Percentiles rank a stretch among this genome's conserved stretches.
phyloP scores from a whole-genome alignment of 2,113 vertebrate genomes.

The Patagioenas fasciata region DNA sequence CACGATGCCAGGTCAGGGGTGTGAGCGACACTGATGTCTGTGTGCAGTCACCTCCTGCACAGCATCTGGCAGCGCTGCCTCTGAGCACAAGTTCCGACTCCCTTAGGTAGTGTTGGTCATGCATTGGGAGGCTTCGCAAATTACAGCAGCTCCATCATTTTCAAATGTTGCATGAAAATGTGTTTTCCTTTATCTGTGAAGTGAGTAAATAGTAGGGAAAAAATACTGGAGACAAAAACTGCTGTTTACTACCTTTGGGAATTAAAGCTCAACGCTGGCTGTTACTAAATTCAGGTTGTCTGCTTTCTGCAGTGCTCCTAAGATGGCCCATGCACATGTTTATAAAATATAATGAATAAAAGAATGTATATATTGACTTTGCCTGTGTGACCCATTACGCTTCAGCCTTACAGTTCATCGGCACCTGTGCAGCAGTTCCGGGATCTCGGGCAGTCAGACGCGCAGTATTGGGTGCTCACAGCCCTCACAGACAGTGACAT shows the following conservation, averaged over 20 bases:
- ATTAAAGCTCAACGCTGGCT: not conserved
- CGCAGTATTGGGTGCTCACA: not conserved
- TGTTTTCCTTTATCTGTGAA: not conserved
- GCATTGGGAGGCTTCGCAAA: not conserved
- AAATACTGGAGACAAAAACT: not conserved
- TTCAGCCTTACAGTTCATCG: not conserved
- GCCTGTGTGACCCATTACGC: accelerated
- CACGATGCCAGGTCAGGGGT: not conserved
- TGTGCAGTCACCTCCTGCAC: not conserved
- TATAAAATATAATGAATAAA: not conserved
- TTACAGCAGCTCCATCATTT: not conserved
- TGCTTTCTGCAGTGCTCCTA: not conserved
- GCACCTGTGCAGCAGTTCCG: not conserved
- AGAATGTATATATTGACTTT: not conserved
- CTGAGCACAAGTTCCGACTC: not conserved
- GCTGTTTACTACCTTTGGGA: not conserved
- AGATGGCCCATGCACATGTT: not conserved
- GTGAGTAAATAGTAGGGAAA: not conserved
- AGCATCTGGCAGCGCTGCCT: not conserved
- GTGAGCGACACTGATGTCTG: accelerated
- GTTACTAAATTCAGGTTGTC: not conserved
- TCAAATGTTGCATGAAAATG: not conserved
- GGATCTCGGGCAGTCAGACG: not conserved
- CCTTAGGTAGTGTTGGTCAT: not conserved
- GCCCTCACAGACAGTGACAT: not conserved